phyloP scores from a whole-genome alignment of 2,797 vertebrate genomes.

The Schizothorax lantsangensis region DNA sequence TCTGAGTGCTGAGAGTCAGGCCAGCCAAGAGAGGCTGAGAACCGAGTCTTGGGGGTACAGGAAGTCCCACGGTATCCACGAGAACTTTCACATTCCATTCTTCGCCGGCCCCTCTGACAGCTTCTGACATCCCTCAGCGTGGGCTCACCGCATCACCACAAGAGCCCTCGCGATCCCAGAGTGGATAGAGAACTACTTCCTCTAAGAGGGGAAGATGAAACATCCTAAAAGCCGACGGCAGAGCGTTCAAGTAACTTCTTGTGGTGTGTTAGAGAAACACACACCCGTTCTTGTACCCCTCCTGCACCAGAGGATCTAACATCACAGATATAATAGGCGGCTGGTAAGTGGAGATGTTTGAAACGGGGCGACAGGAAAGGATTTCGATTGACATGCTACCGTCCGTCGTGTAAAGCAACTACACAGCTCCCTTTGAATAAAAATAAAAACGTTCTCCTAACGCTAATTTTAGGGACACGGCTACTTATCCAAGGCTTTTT shows the following conservation, averaged over 20 bases:
- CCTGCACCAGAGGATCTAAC: slow-evolving; percentile 59
- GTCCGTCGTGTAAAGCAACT: slow-evolving; percentile 12
- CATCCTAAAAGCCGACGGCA: background rate
- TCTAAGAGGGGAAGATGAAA: slow-evolving; percentile 5
- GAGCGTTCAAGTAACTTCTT: background rate
- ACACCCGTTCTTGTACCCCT: slow-evolving; percentile 57
- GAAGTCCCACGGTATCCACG: slow-evolving; percentile 65
- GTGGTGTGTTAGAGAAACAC: slow-evolving; percentile 18
- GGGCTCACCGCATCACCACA: slow-evolving; percentile 41
- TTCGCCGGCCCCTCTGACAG: slow-evolving; percentile 51
- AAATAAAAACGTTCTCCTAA: slow-evolving; percentile 43
- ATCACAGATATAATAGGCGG: slow-evolving; percentile 64
- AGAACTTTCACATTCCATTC: slow-evolving; percentile 62
- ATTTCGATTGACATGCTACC: slow-evolving; percentile 57
- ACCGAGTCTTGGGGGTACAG: slow-evolving; percentile 54
- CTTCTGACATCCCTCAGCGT: slow-evolving; percentile 56
- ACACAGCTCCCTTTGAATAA: background rate
- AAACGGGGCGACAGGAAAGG: slow-evolving; percentile 67
- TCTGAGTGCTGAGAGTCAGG: slow-evolving; percentile 48
- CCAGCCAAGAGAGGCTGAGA: slow-evolving; percentile 55
- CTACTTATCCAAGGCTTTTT: slow-evolving; percentile 59
- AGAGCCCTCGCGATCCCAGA: slow-evolving; percentile 27
- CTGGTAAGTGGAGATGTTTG: slow-evolving; percentile 71
- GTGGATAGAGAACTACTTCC: slow-evolving; percentile 25
- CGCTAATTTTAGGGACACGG: slow-evolving; percentile 60